These are phyloP conservation scores for Coremacera marginata DNA, from an alignment of 2,888 invertebrate species.

Conservation along the genomic window DNA sequence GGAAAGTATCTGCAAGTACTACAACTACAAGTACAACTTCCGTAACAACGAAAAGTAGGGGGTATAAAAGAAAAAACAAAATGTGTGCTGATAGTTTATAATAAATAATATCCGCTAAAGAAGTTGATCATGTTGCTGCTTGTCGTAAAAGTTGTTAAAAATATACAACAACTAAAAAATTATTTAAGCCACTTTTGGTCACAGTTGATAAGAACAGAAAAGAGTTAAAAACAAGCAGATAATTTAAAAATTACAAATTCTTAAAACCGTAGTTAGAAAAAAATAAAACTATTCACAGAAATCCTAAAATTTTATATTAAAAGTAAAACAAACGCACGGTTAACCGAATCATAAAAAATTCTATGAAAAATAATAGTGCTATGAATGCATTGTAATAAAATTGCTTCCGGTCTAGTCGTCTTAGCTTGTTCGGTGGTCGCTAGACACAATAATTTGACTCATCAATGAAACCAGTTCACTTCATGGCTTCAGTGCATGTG, in stretches of 20 bases:
- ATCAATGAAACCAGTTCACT: conserved; percentile 22
- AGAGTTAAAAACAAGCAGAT: background rate
- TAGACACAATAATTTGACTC: background rate
- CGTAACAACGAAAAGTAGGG: background rate
- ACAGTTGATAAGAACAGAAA: too few species aligned
- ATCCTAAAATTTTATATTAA: too few species aligned
- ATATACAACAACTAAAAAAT: background rate
- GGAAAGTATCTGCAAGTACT: background rate
- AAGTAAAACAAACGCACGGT: too few species aligned
- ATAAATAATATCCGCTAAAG: conserved; percentile 17
- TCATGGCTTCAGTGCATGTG: background rate
- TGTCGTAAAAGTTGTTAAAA: background rate
- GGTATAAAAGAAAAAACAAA: conserved; percentile 3
- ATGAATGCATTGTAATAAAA: background rate
- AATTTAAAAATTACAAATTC: background rate
- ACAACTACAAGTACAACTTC: background rate
- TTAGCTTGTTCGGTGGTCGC: background rate
- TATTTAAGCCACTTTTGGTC: too few species aligned
- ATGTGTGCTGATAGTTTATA: conserved; percentile 35
- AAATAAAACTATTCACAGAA: too few species aligned
- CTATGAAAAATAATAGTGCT: too few species aligned
- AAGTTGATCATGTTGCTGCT: background rate
- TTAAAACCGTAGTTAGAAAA: too few species aligned
- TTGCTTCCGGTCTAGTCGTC: conserved; percentile 4
- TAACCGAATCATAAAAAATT: too few species aligned